A percentile compares a stretch with the other conserved stretches of the same genome.
phyloP scores from a whole-genome alignment of 2,113 vertebrate species.

The Numida meleagris region DNA sequence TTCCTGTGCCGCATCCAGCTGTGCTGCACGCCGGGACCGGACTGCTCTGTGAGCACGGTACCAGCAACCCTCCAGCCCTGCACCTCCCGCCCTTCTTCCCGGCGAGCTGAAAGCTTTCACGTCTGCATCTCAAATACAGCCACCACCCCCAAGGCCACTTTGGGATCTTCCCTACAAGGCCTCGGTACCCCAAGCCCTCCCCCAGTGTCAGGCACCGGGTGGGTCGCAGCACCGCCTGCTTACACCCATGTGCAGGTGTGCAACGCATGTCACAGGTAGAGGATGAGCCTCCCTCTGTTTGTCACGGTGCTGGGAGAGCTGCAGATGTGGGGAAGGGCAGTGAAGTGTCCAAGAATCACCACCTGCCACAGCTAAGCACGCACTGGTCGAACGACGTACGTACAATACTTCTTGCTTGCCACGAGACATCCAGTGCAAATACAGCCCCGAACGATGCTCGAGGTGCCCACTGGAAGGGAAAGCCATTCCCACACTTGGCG shows the following conservation, averaged over 20 bases:
- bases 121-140: rapidly evolving
- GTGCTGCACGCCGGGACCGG: rapidly evolving
- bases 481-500: background rate
- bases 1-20: background rate
- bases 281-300: background rate
- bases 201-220: background rate
- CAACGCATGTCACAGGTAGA: background rate
- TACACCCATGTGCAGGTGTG: rapidly evolving
- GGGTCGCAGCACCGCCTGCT: background rate
- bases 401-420: rapidly evolving
- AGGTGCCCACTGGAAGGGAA: background rate
- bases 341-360: background rate
- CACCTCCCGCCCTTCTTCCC: background rate
- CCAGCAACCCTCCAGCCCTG: background rate
- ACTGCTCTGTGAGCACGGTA: background rate
- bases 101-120: background rate
- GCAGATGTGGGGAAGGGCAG: background rate
- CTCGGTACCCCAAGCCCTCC: background rate
- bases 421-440: rapidly evolving
- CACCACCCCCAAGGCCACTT: background rate
- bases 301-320: too few relatives aligned
- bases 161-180: background rate
- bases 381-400: background rate
- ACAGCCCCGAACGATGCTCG: background rate
- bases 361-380: background rate